These are phyloP conservation scores for Gallinago solitaria DNA, from an alignment of 2,797 vertebrate species.

Conservation along the genomic window DNA sequence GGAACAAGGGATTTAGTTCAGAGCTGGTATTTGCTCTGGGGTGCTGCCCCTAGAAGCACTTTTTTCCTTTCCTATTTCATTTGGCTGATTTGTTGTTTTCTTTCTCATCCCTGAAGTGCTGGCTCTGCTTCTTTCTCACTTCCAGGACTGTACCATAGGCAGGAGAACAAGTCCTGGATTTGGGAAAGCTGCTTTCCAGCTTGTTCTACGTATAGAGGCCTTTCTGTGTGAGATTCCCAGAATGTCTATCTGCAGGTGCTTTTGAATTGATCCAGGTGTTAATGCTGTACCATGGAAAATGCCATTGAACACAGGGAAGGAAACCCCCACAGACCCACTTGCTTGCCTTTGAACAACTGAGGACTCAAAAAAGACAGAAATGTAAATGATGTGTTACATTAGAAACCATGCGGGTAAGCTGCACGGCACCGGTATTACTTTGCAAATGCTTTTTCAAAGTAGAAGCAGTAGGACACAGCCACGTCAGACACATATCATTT, in stretches of 20 bases:
- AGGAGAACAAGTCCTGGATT: not conserved
- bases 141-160: not conserved
- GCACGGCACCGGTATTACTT: not conserved
- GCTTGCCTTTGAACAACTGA: not conserved
- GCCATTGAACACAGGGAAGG: not conserved
- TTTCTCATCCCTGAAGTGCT: not conserved
- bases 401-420: not conserved
- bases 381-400: not conserved
- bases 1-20: not conserved
- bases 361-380: not conserved
- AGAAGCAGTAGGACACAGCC: not conserved
- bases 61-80: not conserved
- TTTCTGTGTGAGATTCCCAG: not conserved
- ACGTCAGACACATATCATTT: not conserved
- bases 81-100: not conserved
- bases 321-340: not conserved
- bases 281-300: not conserved
- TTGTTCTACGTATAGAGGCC: not conserved
- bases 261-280: not conserved
- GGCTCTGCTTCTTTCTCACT: not conserved
- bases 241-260: not conserved
- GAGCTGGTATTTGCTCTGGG: not conserved
- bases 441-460: constrained; percentile 27
- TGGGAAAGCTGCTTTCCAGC: not conserved
- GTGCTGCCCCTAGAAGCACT: not conserved